Conservation (phyloP, 2,797 vertebrate species). For the Holocentrus rufus region DNA sequence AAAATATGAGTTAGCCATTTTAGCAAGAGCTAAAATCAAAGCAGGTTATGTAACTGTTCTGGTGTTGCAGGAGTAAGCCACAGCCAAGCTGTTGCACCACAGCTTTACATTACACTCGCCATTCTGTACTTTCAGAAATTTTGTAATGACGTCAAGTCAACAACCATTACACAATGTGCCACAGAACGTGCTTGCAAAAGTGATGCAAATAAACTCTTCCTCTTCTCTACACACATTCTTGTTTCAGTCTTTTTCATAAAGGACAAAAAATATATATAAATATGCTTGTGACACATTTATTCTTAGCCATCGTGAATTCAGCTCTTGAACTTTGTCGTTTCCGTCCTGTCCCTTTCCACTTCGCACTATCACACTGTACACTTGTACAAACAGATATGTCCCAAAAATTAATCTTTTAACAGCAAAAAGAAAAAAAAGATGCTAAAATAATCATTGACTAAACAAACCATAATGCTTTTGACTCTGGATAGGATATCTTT, state of each 20-base stretch:
- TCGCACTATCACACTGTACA: background rate
- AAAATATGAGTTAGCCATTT: background rate
- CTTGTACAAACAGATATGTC: background rate
- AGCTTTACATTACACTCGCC: constrained; percentile 2
- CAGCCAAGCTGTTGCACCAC: background rate
- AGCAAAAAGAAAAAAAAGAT: background rate
- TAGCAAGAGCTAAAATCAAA: constrained; percentile 3
- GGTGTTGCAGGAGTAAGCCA: constrained; percentile 8
- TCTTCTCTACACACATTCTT: background rate
- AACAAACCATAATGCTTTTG: background rate
- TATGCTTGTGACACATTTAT: too few species aligned
- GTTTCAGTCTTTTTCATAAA: background rate
- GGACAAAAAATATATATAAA: background rate
- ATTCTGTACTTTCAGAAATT: background rate
- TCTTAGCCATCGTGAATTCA: too few species aligned
- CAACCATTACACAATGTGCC: background rate
- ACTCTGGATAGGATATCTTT: background rate
- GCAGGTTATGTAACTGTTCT: background rate
- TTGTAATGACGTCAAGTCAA: background rate
- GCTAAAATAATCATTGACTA: too few species aligned
- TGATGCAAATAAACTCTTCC: background rate
- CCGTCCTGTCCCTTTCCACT: background rate
- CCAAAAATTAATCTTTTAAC: background rate
- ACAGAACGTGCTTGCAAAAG: constrained; percentile 1
- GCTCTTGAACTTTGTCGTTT: background rate